Percentiles rank a stretch among this genome's conserved stretches.
phyloP scores from a whole-genome alignment of 2,888 invertebrate genomes.

The Caenorhabditis sp. region DNA sequence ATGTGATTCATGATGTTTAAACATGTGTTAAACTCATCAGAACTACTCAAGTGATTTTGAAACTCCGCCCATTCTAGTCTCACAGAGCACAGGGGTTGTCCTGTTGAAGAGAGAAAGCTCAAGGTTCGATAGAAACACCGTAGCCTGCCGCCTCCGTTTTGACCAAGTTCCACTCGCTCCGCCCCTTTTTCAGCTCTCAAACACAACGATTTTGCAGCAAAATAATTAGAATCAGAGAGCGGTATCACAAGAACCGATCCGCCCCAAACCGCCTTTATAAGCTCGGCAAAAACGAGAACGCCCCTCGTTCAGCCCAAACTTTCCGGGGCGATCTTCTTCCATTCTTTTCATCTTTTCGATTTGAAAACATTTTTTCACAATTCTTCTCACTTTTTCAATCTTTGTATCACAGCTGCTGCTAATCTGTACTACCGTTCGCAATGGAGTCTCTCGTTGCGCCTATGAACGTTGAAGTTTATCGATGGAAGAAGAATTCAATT shows the following conservation, averaged over 20 bases:
- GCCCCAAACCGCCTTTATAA: conserved; percentile 58
- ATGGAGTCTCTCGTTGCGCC: conserved; percentile 48
- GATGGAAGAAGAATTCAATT: conserved; percentile 4
- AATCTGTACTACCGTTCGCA: conserved; percentile 15
- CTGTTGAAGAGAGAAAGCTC: conserved; percentile 26
- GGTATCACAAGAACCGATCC: conserved; percentile 59
- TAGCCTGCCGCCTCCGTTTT: conserved; percentile 29
- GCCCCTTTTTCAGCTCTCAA: conserved; percentile 40
- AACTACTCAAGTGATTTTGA: conserved; percentile 6
- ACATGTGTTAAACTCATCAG: conserved; percentile 42
- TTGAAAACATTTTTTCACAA: neutral
- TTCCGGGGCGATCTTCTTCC: neutral
- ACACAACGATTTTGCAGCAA: conserved; percentile 43
- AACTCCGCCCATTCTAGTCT: conserved; percentile 49
- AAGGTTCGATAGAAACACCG: conserved; percentile 34
- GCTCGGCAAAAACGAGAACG: conserved; percentile 37
- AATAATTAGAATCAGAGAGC: conserved; percentile 54
- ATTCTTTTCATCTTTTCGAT: neutral
- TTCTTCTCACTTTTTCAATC: neutral
- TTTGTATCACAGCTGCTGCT: conserved; percentile 12
- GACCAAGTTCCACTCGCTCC: conserved; percentile 11
- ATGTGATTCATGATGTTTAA: conserved; percentile 53
- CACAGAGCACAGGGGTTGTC: conserved; percentile 53
- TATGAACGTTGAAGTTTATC: conserved; percentile 27
- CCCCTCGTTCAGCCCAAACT: conserved; percentile 23